Evolutionary conservation across 2,113 vertebrate genomes (phyloP), one percentile per base, ranked within the genome.

Genomic region (Chamaea fasciata): DNA sequence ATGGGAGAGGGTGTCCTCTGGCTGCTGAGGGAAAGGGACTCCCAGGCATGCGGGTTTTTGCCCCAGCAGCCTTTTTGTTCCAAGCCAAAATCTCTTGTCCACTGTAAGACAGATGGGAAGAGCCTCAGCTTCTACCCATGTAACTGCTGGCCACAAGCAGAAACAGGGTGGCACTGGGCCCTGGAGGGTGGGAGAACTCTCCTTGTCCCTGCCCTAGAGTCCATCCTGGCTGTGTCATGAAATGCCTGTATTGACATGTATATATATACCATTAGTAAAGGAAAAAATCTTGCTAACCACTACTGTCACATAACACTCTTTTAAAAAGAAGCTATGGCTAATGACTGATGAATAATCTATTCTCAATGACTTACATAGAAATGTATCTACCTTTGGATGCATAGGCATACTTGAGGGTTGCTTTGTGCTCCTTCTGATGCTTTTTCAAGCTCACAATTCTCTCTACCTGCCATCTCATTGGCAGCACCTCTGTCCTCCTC

Each of bases 91-190:
- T 53, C 6, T 27, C 7, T 23, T 9, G 27, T 30, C 30, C 7
- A 2, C 5, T 44, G 21, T 49, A 28, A 42, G 28, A 41, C 11
- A 15, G 46, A 37, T 5, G 11, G 33, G 37, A 68, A 42, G 22
- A 71, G 44, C 8, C 30, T 28, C 15, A 12, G 2, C 11, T 10
- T 35, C 46, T 50, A 18, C 59, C 42, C 0, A 0, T 49, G 13
- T 44, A 23, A n/a, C n/a, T 1, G 0, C 60, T 46, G 37, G 16
- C 13, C 35, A 13, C 22, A 6, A 8, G 20, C 31, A 44, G 12
- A 53, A 44, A 20, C 13, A 22, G 22, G 5, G 21, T 2, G n/a
- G 33, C 12, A 3, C 4, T 22, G 44, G 19, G 44, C 21, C 3
- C 28, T 22, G 42, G 26, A 33, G 55, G 4, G 16, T 7, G 14